Evolutionary conservation across 1,140 invertebrate species (phyloP), one percentile per base, ranked within the genome.

Genomic region (Neodiprion fabricii): DNA sequence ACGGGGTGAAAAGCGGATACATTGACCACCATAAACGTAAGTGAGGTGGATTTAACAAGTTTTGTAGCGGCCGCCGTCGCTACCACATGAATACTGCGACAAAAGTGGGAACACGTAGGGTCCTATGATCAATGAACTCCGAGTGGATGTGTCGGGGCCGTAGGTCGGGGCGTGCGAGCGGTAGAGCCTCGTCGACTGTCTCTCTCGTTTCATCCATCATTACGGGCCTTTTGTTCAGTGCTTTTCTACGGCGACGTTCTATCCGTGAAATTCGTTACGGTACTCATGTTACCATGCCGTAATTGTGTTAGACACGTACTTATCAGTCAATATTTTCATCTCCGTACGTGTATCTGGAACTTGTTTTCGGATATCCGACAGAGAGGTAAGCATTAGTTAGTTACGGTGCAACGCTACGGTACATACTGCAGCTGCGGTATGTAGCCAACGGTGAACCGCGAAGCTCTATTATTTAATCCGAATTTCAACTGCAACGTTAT

Each of bases 111-210:
- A 53, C 50, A n/a, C 17, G 17, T 11, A 53, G n/a, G 50, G 17
- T 21, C n/a, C n/a, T 53, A 82, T 84, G 81, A 84, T 86, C 83
- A 85, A 85, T 86, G 80, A 86, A 85, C 83, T 84, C 78, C 77
- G 74, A 67, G 71, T 65, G 48, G 12, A 40, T n/a, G 17, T 71
- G 75, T 73, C 77, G 69, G 65, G 53, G 67, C 67, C 67, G 8
- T 61, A 17, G 21, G 17, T 21, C 67, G 9, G n/a, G 10, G 76
- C 78, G 74, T 78, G 17, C 81, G 79, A 21, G 83, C 82, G 78
- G 81, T 78, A 80, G 83, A 79, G 81, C 81, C 72, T 71, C 76
- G 72, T 61, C 61, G 61, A 72, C 67, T 69, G 67, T 76, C 71
- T 53, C 50, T 53, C 71, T 47, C 28, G 21, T 48, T 67, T 53